These are phyloP conservation scores for Acipenser transmontanus DNA, from an alignment of 2,797 vertebrate genomes.

Conservation along the genomic window DNA sequence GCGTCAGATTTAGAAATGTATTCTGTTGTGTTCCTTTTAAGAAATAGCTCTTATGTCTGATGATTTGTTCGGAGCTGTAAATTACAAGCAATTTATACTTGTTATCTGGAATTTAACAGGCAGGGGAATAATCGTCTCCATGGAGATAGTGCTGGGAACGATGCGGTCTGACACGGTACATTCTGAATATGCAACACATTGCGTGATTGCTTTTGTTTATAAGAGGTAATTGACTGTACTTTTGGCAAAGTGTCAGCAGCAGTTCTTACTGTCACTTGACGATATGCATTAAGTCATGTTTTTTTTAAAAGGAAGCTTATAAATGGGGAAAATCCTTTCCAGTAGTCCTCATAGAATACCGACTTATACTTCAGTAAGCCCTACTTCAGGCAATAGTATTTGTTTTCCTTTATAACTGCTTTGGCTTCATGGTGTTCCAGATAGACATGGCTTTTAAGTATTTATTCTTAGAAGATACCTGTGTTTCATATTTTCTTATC, in stretches of 20 bases:
- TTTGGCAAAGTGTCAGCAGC: neutral
- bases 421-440: no score
- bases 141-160: neutral
- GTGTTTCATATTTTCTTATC: no score
- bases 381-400: no score
- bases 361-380: no score
- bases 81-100: conserved; percentile 1
- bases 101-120: neutral
- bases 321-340: neutral
- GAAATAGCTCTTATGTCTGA: neutral
- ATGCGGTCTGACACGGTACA: neutral
- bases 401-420: no score
- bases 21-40: neutral
- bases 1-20: neutral
- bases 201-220: neutral
- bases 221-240: neutral
- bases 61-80: neutral
- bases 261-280: neutral
- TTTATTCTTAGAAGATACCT: no score
- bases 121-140: neutral
- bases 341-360: neutral
- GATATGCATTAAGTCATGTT: neutral
- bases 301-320: neutral
- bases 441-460: no score
- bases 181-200: conserved; percentile 1